Percentiles rank a stretch among this genome's conserved stretches.
Conservation (phyloP, 2,888 invertebrate species). For the Lissocephala sabroskyi region DNA sequence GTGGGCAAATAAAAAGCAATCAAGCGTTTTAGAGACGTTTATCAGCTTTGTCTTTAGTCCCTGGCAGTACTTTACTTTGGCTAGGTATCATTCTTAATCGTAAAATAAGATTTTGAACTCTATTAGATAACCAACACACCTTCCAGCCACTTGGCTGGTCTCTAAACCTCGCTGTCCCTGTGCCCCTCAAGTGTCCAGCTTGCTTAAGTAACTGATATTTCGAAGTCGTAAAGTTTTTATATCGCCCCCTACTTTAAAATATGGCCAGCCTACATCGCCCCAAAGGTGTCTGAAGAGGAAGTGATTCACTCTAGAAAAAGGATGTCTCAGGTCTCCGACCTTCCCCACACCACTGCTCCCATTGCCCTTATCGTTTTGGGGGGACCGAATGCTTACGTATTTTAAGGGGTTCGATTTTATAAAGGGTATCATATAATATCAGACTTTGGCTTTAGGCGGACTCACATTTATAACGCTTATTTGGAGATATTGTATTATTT, state of each 20-base stretch:
- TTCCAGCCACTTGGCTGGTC: too few relatives aligned
- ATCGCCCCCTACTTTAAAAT: too few relatives aligned
- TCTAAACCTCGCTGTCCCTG: too few relatives aligned
- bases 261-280: too few relatives aligned
- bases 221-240: too few relatives aligned
- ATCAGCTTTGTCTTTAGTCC: conserved; percentile 42
- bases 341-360: too few relatives aligned
- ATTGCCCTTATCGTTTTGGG: too few relatives aligned
- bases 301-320: too few relatives aligned
- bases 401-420: conserved; percentile 41
- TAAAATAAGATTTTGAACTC: conserved; percentile 66
- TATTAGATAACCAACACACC: conserved; percentile 52
- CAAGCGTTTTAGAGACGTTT: conserved; percentile 22
- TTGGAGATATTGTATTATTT: conserved; percentile 45
- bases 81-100: conserved; percentile 55
- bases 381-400: conserved; percentile 13
- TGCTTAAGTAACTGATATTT: conserved; percentile 27
- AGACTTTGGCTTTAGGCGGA: conserved; percentile 51
- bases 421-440: conserved; percentile 52
- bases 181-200: too few relatives aligned
- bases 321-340: too few relatives aligned
- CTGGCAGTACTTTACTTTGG: conserved; percentile 37
- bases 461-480: conserved; percentile 40
- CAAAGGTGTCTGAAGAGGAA: too few relatives aligned
- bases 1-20: background rate